Evolutionary conservation across 1,140 invertebrate genomes (phyloP).

Genomic region (Eumaeus atala): DNA sequence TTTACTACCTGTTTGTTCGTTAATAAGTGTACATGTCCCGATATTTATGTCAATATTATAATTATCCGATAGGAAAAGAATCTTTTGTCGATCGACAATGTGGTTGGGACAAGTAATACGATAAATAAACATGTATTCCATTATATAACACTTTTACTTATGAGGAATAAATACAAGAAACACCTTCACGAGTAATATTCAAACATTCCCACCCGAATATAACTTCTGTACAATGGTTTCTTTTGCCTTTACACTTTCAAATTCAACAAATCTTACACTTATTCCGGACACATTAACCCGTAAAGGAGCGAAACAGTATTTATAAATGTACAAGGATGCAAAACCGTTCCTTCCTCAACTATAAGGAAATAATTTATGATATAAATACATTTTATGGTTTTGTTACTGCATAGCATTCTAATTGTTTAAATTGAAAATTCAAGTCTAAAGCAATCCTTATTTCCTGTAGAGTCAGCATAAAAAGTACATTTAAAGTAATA

Average conservation of each 20-base stretch:
- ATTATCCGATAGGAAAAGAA: no score
- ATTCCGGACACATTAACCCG: slow-evolving; percentile 1
- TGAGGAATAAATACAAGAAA: slow-evolving; percentile 39
- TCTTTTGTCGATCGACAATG: no score
- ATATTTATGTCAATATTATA: no score
- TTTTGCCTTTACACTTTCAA: background rate
- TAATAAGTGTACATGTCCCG: no score
- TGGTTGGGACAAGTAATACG: background rate
- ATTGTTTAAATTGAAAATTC: no score
- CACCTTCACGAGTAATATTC: slow-evolving; percentile 52
- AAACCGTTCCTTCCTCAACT: background rate
- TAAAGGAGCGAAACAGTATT: slow-evolving; percentile 1
- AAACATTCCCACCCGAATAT: slow-evolving; percentile 13
- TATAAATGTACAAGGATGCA: slow-evolving; percentile 4
- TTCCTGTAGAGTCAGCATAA: no score
- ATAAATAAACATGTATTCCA: slow-evolving; percentile 13
- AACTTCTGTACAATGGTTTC: slow-evolving; percentile 2
- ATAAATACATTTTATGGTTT: no score
- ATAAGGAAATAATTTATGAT: no score
- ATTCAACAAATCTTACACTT: slow-evolving; percentile 4
- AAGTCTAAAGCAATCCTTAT: no score
- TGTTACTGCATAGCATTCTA: no score
- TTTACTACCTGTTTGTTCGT: no score
- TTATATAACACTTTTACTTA: slow-evolving; percentile 21
- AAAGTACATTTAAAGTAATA: no score